Evolutionary conservation across 2,888 invertebrate species (phyloP).

Genomic region (Cerastoderma edule): DNA sequence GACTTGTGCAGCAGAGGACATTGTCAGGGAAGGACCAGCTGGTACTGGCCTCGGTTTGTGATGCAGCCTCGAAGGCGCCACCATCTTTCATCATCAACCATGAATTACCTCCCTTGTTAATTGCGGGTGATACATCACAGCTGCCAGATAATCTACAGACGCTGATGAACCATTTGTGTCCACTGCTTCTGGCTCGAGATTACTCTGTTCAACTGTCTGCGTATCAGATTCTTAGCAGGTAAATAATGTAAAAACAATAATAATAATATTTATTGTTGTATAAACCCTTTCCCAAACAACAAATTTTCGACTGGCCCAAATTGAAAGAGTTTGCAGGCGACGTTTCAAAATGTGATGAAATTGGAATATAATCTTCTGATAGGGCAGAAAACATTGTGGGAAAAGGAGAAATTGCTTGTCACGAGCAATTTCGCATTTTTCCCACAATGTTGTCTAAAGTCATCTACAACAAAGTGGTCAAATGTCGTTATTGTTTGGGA

Average conservation of each 20-base stretch:
- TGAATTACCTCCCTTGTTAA: slow-evolving; percentile 76
- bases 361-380: too few relatives aligned
- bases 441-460: too few relatives aligned
- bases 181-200: slow-evolving; percentile 68
- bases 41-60: slow-evolving; percentile 63
- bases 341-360: too few relatives aligned
- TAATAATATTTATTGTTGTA: too few relatives aligned
- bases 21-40: slow-evolving; percentile 37
- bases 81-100: slow-evolving; percentile 69
- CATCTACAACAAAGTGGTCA: too few relatives aligned
- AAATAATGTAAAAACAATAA: slow-evolving; percentile 25
- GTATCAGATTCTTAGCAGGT: slow-evolving; percentile 75
- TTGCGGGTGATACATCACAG: slow-evolving; percentile 75
- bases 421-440: not conserved
- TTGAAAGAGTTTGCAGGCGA: too few relatives aligned
- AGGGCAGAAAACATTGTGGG: not conserved
- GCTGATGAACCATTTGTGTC: slow-evolving; percentile 80
- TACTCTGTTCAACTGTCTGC: slow-evolving; percentile 77
- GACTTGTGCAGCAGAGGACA: not conserved
- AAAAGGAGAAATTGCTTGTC: slow-evolving; percentile 1
- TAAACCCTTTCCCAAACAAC: too few relatives aligned
- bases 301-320: too few relatives aligned
- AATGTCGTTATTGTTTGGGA: too few relatives aligned
- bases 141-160: slow-evolving; percentile 80
- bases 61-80: slow-evolving; percentile 71